Evolutionary conservation across 64 coral and sea anemone genomes (phyloP), one percentile per base, ranked within the genome.

Genomic region (Actinia equina): DNA sequence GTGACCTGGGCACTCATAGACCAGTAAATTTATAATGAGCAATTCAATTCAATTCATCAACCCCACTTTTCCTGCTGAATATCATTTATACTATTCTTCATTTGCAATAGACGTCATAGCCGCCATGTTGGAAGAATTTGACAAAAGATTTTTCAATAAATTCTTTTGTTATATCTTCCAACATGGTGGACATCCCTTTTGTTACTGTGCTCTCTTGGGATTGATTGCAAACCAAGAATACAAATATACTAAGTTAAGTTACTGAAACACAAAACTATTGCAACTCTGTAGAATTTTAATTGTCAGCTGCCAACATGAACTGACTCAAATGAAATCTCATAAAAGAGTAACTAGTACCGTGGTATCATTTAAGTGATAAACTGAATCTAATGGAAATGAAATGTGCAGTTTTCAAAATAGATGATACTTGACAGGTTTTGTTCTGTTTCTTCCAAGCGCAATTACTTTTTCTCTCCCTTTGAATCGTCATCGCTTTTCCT

Each of bases 371-470:
- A 15, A 60, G 16, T 60, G 17, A 16, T 60, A 60, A 19, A 69
- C 46, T 49, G 46, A 23, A 20, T 69, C 23, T 20, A 69, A 69
- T 69, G n/a, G 22, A 69, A 69, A 20, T 69, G 19, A 69, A 69
- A 69, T 69, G 63, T 69, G 22, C 63, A 69, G 63, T 69, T 69
- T 69, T 69, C 63, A 69, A 69, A 69, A 69, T 69, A 69, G 6
- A 69, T n/a, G 63, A 23, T 69, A 69, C 63, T 69, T 69, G 63
- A 69, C 26, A 22, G 63, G 63, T 69, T 69, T 69, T 18, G 23
- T 20, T 69, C 63, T 23, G 63, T 69, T 20, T 69, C 63, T 22
- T 49, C 46, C 46, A 23, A 69, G 63, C 63, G 23, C 63, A 69
- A 20, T 69, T 69, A 23, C 63, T 69, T 69, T n/a, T 18, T 69